Conservation (phyloP, 2,888 invertebrate species). For the Phlogophora meticulosa region DNA sequence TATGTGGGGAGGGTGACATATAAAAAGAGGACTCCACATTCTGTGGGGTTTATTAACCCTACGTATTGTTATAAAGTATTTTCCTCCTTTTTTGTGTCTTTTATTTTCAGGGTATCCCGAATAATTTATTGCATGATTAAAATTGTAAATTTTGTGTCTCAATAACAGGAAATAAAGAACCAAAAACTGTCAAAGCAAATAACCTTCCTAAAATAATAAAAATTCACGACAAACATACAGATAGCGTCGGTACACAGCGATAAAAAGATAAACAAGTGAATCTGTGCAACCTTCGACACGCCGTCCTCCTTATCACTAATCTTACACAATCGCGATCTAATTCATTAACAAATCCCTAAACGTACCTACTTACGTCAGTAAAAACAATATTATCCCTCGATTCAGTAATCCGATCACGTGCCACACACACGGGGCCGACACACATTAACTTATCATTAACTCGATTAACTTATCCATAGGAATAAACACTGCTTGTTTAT, state of each 20-base stretch:
- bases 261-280: conserved; percentile 81
- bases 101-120: conserved; percentile 13
- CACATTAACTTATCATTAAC: conserved; percentile 85
- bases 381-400: conserved; percentile 83
- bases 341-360: conserved; percentile 78
- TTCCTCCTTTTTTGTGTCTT: conserved; percentile 17
- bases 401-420: conserved; percentile 87
- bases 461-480: conserved; percentile 74
- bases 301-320: conserved; percentile 72
- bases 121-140: conserved; percentile 25
- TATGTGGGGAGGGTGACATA: conserved; percentile 68
- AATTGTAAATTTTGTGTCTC: conserved; percentile 14
- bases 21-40: conserved; percentile 64
- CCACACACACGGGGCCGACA: conserved; percentile 77
- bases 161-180: conserved; percentile 30
- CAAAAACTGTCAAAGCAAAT: conserved; percentile 39
- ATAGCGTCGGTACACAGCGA: conserved; percentile 57
- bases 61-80: conserved; percentile 50
- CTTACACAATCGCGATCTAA: conserved; percentile 71
- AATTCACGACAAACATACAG: conserved; percentile 48
- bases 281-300: conserved; percentile 80
- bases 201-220: conserved; percentile 50
- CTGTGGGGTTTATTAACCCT: conserved; percentile 49
- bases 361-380: conserved; percentile 82
- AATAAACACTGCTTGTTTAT: conserved; percentile 77